These are phyloP conservation scores for Anhinga anhinga DNA, from an alignment of 2,113 vertebrate species.

Conservation along the genomic window DNA sequence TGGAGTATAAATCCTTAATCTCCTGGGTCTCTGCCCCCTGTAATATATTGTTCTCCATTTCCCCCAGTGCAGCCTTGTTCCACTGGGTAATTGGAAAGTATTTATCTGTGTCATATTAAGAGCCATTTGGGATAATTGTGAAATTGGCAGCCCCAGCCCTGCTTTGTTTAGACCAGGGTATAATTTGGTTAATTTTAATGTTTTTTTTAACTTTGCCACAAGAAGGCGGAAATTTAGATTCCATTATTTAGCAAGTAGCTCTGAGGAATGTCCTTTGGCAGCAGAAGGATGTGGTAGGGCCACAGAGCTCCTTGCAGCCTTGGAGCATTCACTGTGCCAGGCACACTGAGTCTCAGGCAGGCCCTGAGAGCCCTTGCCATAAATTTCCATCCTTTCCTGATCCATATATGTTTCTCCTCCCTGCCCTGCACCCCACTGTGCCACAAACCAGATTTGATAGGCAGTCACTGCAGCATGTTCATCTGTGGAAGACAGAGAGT, in stretches of 20 bases:
- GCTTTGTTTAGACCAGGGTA: constrained; percentile 56
- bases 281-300: background rate
- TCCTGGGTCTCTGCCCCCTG: background rate
- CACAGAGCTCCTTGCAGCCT: background rate
- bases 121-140: constrained; percentile 42
- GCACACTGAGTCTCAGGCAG: fast-evolving
- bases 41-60: constrained; percentile 39
- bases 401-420: fast-evolving
- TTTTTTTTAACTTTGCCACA: constrained; percentile 41
- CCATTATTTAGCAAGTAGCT: constrained; percentile 42
- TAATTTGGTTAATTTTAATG: constrained; percentile 58
- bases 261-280: constrained; percentile 42
- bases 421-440: background rate
- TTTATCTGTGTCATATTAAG: constrained; percentile 66
- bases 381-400: background rate
- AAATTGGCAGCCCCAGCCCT: constrained; percentile 38
- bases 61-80: constrained; percentile 46
- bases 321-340: background rate
- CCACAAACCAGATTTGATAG: background rate
- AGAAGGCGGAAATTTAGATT: constrained; percentile 48
- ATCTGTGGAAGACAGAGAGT: background rate
- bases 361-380: background rate
- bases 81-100: constrained; percentile 51
- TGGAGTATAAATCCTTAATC: constrained; percentile 28
- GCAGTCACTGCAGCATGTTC: background rate